phyloP scores from a whole-genome alignment of 1,140 invertebrate species.

The Olivierus martensii region DNA sequence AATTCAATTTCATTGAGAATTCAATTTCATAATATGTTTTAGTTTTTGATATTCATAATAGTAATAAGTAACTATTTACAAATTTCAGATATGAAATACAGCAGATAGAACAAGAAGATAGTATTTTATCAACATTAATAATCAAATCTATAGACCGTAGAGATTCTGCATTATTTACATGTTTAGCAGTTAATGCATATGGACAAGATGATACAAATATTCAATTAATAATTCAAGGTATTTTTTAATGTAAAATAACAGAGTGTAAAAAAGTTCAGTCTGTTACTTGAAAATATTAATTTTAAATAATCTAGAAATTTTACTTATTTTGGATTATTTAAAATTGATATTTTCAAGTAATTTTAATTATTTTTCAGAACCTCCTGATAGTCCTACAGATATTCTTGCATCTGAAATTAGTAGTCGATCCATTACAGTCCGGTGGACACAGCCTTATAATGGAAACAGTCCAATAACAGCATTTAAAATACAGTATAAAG shows the following conservation, averaged over 20 bases:
- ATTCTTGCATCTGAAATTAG: slow-evolving; percentile 23
- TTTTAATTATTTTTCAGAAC: slow-evolving; percentile 20
- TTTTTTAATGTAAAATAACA: too few species aligned
- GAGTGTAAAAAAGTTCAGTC: too few species aligned
- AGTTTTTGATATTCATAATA: too few species aligned
- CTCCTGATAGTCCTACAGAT: slow-evolving; percentile 29
- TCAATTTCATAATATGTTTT: too few species aligned
- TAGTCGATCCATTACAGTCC: slow-evolving; percentile 46
- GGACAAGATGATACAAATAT: slow-evolving; percentile 92
- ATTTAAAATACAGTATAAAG: slow-evolving; percentile 75
- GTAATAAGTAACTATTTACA: neutral
- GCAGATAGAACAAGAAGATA: slow-evolving; percentile 3
- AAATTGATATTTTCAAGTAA: too few species aligned
- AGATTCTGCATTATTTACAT: slow-evolving; percentile 17
- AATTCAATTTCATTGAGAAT: too few species aligned
- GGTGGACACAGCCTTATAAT: slow-evolving; percentile 59
- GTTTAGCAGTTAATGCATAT: slow-evolving; percentile 39
- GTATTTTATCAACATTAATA: slow-evolving; percentile 42
- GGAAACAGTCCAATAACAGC: slow-evolving; percentile 60
- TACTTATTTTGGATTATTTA: too few species aligned
- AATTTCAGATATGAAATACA: slow-evolving; percentile 8
- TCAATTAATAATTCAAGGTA: slow-evolving; percentile 88
- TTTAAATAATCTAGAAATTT: too few species aligned
- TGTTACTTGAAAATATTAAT: too few species aligned
- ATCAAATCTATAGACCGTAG: slow-evolving; percentile 67